phyloP scores from a whole-genome alignment of 2,888 invertebrate genomes.

The Pseudococcus jackbeardsleyi region DNA sequence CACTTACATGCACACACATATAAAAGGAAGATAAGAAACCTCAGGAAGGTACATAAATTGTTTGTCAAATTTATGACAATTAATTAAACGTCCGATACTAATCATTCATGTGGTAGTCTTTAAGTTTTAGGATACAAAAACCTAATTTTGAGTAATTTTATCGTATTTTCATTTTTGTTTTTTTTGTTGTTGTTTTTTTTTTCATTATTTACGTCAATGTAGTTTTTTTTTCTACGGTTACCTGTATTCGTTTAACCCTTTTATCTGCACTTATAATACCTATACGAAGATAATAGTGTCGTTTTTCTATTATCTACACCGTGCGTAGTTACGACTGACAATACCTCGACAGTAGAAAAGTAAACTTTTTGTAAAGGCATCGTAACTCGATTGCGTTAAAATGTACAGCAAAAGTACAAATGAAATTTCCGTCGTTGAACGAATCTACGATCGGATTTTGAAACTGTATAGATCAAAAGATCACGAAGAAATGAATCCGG shows the following conservation, averaged over 20 bases:
- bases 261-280: background rate
- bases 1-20: background rate
- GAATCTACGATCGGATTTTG: background rate
- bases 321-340: background rate
- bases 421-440: slow-evolving; percentile 15
- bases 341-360: background rate
- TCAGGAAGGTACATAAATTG: background rate
- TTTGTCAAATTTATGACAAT: slow-evolving; percentile 2
- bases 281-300: background rate
- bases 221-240: too few species aligned
- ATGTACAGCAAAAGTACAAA: background rate
- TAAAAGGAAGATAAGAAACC: background rate
- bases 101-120: background rate
- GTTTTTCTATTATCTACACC: background rate
- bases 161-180: background rate
- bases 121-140: background rate
- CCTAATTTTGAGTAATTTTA: background rate
- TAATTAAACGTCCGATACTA: background rate
- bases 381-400: background rate
- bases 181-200: background rate
- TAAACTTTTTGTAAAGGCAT: background rate
- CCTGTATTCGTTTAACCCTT: too few species aligned
- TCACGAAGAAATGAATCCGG: background rate
- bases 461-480: background rate
- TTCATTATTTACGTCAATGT: background rate